These are phyloP conservation scores for Chionoecetes opilio DNA, from an alignment of 1,140 invertebrate genomes.

Conservation along the genomic window DNA sequence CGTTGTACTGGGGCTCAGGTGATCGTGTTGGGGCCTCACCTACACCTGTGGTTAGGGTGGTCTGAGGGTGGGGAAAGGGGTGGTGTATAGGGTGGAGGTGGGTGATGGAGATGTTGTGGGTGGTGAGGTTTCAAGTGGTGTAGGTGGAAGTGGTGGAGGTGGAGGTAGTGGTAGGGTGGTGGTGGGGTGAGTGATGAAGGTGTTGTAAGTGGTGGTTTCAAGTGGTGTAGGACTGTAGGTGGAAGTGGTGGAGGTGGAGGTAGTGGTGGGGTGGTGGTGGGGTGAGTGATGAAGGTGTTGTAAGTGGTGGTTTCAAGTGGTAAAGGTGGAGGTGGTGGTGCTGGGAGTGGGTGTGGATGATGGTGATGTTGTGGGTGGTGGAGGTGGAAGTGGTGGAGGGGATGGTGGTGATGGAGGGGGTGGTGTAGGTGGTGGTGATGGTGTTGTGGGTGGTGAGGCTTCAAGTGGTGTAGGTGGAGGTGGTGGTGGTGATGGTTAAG, in stretches of 20 bases:
- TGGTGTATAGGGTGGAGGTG: too few species aligned
- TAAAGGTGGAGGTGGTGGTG: neutral
- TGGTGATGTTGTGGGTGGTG: neutral
- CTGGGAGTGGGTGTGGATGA: neutral
- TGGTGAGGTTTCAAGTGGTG: too few species aligned
- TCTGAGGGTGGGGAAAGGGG: neutral
- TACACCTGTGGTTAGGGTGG: neutral
- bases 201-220: too few species aligned
- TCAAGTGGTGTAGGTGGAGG: neutral
- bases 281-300: too few species aligned
- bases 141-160: too few species aligned
- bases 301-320: neutral
- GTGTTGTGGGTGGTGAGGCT: too few species aligned
- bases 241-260: too few species aligned
- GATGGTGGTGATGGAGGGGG: neutral
- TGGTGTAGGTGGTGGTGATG: neutral
- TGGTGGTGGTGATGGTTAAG: neutral
- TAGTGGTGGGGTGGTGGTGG: too few species aligned
- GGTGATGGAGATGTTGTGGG: too few species aligned
- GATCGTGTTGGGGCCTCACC: neutral
- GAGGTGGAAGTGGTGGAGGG: neutral
- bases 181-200: too few species aligned
- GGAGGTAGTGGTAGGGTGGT: too few species aligned
- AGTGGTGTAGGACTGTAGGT: too few species aligned
- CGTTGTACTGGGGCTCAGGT: neutral